A percentile compares a stretch with the other conserved stretches of the same genome.
Conservation (phyloP, 64 coral and sea anemone species). For the Trachythela sp. region DNA sequence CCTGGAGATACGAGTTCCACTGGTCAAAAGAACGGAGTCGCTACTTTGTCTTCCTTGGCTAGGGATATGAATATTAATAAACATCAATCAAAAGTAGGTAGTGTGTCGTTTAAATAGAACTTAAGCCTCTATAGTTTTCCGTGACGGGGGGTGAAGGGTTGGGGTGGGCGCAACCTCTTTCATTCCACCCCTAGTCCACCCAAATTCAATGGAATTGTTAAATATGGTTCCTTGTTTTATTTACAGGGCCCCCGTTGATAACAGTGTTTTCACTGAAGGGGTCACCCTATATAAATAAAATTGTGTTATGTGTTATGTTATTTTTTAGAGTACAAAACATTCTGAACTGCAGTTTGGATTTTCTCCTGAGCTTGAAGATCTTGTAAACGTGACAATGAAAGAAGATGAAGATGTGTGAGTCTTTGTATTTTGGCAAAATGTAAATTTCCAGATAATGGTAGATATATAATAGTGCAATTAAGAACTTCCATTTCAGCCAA, state of each 20-base stretch:
- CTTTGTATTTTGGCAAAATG: not conserved
- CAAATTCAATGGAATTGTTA: no score
- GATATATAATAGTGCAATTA: no score
- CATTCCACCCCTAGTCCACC: no score
- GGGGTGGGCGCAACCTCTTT: no score
- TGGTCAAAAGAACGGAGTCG: not conserved
- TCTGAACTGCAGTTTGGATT: slow-evolving; percentile 71
- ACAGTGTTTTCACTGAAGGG: no score
- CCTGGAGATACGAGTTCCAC: not conserved
- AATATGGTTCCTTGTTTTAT: no score
- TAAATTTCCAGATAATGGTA: not conserved
- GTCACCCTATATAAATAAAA: no score
- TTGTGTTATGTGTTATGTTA: not conserved
- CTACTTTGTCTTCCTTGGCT: not conserved
- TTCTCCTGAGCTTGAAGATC: slow-evolving; percentile 68
- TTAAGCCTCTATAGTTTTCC: not conserved
- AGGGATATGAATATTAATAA: not conserved
- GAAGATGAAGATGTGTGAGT: slow-evolving; percentile 57
- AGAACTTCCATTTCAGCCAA: no score
- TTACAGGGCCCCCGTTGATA: no score
- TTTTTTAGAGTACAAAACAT: not conserved
- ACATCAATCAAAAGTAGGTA: not conserved
- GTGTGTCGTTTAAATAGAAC: not conserved
- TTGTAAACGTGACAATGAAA: slow-evolving; percentile 62
- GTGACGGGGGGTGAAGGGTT: slow-evolving; percentile 27